Base-by-base conservation (phyloP, 1,140 invertebrate species). In the Epicauta chinensis region DNA sequence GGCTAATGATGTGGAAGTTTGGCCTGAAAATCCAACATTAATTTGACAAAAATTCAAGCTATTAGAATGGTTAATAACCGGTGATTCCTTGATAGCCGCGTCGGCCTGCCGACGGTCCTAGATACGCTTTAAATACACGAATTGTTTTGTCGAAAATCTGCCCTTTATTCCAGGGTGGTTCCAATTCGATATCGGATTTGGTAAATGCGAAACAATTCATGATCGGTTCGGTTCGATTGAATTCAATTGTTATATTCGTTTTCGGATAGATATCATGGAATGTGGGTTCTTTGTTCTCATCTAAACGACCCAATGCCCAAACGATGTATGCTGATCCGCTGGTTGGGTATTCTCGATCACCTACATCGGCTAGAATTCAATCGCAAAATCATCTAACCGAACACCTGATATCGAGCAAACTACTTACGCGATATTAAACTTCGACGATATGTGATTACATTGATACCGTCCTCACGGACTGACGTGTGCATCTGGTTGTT, bases 211-310 rank as follows among this genome's bases (percentile, higher is more conserved):
- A 78, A 60, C 87, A 91, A 55, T 80, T 82, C 51, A 82, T 79
- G 16, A 76, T 70, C 0, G 79, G 76, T 54, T 84, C 79, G 32
- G 77, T 78, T 9, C 79, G 73, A 41, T 77, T 79, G 16, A 93
- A 75, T 41, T 87, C 75, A 4, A 93, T 68, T 51, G 76, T 73
- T 0, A 86, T 69, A 65, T 85, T 77, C 13, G 75, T 73, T 63
- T 84, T 84, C 10, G 86, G 87, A 72, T 89, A 92, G 42, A 84
- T 64, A 43, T 88, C 82, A 67, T 96, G 92, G 67, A 89, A 93
- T 44, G 81, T 81, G 0, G 91, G 92, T 64, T 91, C 86, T 35
- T 83, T 82, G 45, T 82, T 84, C 11, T 79, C 73, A 65, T 92
- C 88, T 40, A 93, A 69, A 52, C 79, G 77, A 9, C 93, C 93